Conservation (phyloP, 2,797 vertebrate species). For the Pipistrellus pipistrellus region DNA sequence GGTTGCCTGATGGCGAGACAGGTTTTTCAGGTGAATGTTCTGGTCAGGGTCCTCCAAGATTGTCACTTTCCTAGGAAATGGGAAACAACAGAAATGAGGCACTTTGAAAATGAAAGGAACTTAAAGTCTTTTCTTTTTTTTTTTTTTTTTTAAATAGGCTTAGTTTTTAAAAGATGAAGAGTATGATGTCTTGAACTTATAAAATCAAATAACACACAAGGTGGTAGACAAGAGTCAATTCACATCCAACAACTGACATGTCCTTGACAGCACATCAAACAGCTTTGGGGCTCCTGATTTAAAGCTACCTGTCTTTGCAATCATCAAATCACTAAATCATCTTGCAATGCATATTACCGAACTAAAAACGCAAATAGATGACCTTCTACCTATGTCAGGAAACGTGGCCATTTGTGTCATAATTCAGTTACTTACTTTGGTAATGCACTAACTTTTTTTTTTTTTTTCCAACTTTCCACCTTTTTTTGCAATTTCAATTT, state of each 20-base stretch:
- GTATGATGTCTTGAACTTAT: constrained; percentile 10
- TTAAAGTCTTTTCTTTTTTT: not conserved
- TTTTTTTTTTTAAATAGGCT: not conserved
- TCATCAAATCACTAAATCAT: not conserved
- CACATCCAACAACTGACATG: not conserved
- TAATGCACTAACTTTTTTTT: not conserved
- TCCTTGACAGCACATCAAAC: not conserved
- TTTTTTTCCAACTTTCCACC: not conserved
- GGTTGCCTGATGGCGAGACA: constrained; percentile 94
- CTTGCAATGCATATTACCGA: not conserved
- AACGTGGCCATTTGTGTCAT: not conserved
- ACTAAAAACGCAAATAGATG: constrained; percentile 52
- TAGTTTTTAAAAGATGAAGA: not conserved
- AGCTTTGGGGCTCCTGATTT: not conserved
- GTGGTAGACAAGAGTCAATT: not conserved
- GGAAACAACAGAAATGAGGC: not conserved
- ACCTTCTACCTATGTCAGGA: not conserved
- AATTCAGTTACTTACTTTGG: constrained; percentile 26
- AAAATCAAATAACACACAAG: constrained; percentile 16
- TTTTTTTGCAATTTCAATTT: constrained; percentile 18
- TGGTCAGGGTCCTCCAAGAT: constrained; percentile 97
- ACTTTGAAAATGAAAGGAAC: constrained; percentile 61
- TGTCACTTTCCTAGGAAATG: constrained; percentile 92
- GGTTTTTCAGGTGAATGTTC: constrained; percentile 97
- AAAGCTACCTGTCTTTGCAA: not conserved